phyloP scores from a whole-genome alignment of 2,797 vertebrate species.

The Nannoperca obscura region DNA sequence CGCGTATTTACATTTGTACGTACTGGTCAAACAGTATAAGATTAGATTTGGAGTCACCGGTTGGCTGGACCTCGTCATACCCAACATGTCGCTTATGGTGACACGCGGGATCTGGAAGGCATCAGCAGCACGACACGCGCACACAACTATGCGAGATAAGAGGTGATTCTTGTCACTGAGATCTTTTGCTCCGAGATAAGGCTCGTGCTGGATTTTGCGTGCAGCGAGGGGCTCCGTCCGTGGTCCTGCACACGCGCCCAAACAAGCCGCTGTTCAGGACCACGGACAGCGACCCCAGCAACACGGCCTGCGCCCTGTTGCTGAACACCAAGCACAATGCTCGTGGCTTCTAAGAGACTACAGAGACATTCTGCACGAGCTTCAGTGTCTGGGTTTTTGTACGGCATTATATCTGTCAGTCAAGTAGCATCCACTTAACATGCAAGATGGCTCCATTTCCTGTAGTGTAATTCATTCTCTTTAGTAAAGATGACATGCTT shows the following conservation, averaged over 20 bases:
- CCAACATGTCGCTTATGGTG: conserved; percentile 7
- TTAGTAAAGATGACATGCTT: conserved; percentile 20
- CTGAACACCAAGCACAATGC: not conserved
- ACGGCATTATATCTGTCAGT: conserved; percentile 10
- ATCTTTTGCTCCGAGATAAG: conserved; percentile 46
- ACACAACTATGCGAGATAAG: conserved; percentile 44
- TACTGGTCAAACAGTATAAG: conserved; percentile 10
- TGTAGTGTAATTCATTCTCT: conserved; percentile 24
- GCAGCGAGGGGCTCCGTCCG: conserved; percentile 20
- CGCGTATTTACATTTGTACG: not conserved
- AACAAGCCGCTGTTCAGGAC: conserved; percentile 52
- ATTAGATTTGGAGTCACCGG: not conserved
- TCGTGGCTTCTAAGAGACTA: not conserved
- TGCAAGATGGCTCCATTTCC: conserved; percentile 31
- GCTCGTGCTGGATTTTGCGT: conserved; percentile 11
- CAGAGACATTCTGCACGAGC: not conserved
- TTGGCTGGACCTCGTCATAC: not conserved
- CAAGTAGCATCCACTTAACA: conserved; percentile 19
- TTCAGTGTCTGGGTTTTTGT: not conserved
- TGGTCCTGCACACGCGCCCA: conserved; percentile 14
- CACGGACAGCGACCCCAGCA: conserved; percentile 57
- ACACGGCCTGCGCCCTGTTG: conserved; percentile 38
- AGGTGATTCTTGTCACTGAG: conserved; percentile 47
- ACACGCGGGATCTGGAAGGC: conserved; percentile 41
- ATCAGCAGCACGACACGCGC: conserved; percentile 30